A percentile compares a stretch with the other conserved stretches of the same genome.
These are phyloP conservation scores for Drosophila ironensis DNA, from an alignment of 1,140 invertebrate species.

Conservation along the genomic window DNA sequence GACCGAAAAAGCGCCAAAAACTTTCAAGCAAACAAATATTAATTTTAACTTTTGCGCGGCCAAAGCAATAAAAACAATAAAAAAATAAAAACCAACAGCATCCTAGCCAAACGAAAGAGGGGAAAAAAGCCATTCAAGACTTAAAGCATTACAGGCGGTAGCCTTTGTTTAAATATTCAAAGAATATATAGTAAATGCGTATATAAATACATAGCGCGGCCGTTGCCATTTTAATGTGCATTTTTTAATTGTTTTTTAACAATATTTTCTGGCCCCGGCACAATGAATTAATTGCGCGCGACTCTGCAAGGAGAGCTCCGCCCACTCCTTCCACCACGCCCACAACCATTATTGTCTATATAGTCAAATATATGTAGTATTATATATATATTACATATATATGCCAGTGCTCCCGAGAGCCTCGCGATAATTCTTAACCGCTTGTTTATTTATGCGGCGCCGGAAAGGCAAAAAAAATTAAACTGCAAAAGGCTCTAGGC, in stretches of 20 bases:
- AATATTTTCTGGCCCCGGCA: slow-evolving; percentile 46
- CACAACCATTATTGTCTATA: neutral
- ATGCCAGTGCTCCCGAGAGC: slow-evolving; percentile 9
- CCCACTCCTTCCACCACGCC: neutral
- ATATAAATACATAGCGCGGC: too few relatives aligned
- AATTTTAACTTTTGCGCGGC: slow-evolving; percentile 68
- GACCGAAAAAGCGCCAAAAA: slow-evolving; percentile 45
- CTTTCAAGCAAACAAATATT: slow-evolving; percentile 76
- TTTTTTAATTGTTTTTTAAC: slow-evolving; percentile 76
- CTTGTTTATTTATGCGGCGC: slow-evolving; percentile 75
- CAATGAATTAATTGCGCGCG: slow-evolving; percentile 54
- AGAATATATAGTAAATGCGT: too few relatives aligned
- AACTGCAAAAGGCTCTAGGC: too few relatives aligned
- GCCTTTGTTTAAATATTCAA: too few relatives aligned
- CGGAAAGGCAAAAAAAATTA: slow-evolving; percentile 50
- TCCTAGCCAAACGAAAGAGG: neutral
- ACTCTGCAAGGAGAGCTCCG: slow-evolving; percentile 40
- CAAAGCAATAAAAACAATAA: slow-evolving; percentile 18
- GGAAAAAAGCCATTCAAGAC: neutral
- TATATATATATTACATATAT: neutral
- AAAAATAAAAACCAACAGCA: neutral
- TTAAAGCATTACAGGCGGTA: too few relatives aligned
- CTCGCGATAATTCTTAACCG: slow-evolving; percentile 74
- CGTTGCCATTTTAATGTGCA: slow-evolving; percentile 53
- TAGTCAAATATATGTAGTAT: neutral